Evolutionary conservation across 2,797 vertebrate genomes (phyloP), one percentile per base, ranked within the genome.

Genomic region (Chromis chromis): DNA sequence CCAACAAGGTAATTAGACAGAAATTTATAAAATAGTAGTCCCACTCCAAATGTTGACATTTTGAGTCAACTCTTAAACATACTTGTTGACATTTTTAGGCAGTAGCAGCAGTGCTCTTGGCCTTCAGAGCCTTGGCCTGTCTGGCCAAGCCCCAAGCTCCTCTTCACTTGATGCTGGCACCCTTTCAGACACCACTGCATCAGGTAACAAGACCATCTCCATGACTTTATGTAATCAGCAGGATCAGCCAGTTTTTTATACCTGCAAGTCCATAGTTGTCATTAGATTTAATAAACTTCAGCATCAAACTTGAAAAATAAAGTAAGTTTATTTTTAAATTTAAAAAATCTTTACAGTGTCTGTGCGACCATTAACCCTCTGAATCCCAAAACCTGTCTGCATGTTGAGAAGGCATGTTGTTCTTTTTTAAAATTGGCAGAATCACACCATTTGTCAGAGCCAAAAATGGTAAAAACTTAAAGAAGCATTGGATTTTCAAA

Each of bases 41-140:
- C 40, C 16, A 16, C 4, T 40, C 39, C 11, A 12, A 13, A 16
- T 42, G 16, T 46, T 46, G 5, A 14, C 14, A 39, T 31, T 63
- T 63, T 63, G 3, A 21, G 12, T 59, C 31, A 14, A 52, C 22
- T 7, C 63, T 56, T 59, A 33, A 40, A 82, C 10, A 16, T 82
- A 50, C 27, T 53, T 53, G 62, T 56, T 86, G 57, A 56, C 54
- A 8, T 83, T 87, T 93, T 68, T 88, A 99, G 98, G 98, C 73
- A 99, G 98, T 94, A 99, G 97, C 94, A 99, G 98, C 92, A 99
- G 98, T 88, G 98, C 97, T 40, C 96, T 99, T 65, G 98, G 98
- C 65, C 95, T 99, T 75, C 98, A 99, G 94, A 99, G 98, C 91
- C 94, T 99, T 58, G 98, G 98, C 4, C 93, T 99, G 44, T 99